These are phyloP conservation scores for Artibeus jamaicensis DNA, from an alignment of 2,797 vertebrate species.

Conservation along the genomic window DNA sequence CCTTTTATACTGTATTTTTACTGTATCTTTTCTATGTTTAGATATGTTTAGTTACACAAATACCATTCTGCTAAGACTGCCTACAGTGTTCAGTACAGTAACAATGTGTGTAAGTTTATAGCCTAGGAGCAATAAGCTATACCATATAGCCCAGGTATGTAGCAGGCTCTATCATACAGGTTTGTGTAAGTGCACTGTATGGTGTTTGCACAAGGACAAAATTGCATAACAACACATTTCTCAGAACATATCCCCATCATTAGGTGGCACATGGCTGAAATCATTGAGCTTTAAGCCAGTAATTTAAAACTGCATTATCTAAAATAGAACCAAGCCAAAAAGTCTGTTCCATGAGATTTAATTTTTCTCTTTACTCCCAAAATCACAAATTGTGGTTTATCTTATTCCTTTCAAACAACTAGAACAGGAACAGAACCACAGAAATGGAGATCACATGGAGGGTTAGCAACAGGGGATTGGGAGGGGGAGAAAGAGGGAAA, in stretches of 20 bases:
- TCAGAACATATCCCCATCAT: not conserved
- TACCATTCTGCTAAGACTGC: not conserved
- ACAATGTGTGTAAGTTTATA: not conserved
- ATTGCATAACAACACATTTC: not conserved
- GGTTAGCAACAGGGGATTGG: no score
- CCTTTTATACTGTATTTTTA: not conserved
- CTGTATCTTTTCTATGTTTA: not conserved
- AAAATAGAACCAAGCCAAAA: slow-evolving; percentile 7
- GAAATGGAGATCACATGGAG: no score
- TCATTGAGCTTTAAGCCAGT: not conserved
- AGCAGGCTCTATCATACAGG: no score
- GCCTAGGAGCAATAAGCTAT: not conserved
- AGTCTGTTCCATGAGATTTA: not conserved
- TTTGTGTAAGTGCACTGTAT: not conserved
- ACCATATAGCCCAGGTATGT: no score
- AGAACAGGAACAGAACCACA: no score
- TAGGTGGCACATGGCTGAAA: not conserved
- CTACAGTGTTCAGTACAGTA: not conserved
- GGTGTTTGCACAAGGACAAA: not conserved
- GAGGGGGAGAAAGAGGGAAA: no score
- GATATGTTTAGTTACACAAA: not conserved
- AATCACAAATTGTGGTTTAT: not conserved
- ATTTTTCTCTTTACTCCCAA: not conserved
- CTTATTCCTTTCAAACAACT: not conserved
- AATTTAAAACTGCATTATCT: slow-evolving; percentile 6